Evolutionary conservation across 2,888 invertebrate genomes (phyloP), one percentile per base, ranked within the genome.

Genomic region (Diogma glabrata): DNA sequence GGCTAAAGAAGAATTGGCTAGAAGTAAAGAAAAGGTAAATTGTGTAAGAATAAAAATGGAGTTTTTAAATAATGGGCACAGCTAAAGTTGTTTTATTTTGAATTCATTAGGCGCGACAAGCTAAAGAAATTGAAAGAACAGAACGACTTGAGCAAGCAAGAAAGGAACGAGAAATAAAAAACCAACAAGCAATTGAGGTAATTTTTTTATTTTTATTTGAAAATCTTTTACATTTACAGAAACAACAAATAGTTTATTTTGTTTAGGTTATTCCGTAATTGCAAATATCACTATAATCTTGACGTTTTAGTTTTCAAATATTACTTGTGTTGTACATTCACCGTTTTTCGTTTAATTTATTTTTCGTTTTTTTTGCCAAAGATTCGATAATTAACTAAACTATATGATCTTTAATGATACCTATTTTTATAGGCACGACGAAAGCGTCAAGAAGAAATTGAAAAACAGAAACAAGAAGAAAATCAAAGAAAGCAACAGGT

Each of bases 151-250:
- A 92, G 64, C 81, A 87, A 52, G 82, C 84, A 38, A 79, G 89
- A 58, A 74, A 90, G 60, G 87, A 87, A 67, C 79, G 88, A 64
- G 86, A 87, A 67, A 79, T 82, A 47, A 75, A 88, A 58, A 85
- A 87, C 63, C 89, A 90, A 60, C 91, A 91, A 66, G 74, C 91
- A 36, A 71, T 92, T 59, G 92, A 93, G 87, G 92, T 92, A 74
- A 72, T 30, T 49, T 9, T 19, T 28, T 48, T 22, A 49, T 38
- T 49, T 4, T 14, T 23, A 17, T 38, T 36, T 30, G 12, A 47
- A 26, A 40, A 40, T 40, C 12, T n/a, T 20, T 40, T 43, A 22
- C 20, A 43, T 43, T 22, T n/a, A 28, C 28, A 28, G 10, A 43
- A 43, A 22, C 23, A 14, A 19, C 20, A 22, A 22, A 22, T 22